Evolutionary conservation across 2,888 invertebrate genomes (phyloP).

Genomic region (Margaritifera margaritifera): DNA sequence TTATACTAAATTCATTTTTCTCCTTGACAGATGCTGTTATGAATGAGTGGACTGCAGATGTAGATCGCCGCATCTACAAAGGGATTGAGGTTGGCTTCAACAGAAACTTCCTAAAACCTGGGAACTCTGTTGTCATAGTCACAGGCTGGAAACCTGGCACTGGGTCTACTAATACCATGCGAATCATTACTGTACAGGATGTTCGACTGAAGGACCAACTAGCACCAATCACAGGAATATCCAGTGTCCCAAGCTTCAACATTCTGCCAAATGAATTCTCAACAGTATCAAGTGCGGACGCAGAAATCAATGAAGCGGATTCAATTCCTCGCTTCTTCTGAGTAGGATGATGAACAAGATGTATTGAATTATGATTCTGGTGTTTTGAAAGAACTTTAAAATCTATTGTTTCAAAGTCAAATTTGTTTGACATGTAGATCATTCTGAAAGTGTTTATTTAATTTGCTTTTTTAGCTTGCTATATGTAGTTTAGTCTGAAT

Average conservation of each 20-base stretch:
- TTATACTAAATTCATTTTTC: slow-evolving; percentile 7
- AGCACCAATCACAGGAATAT: slow-evolving; percentile 57
- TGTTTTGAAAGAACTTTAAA: too few relatives aligned
- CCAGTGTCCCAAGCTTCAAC: slow-evolving; percentile 57
- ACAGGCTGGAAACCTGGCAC: slow-evolving; percentile 98
- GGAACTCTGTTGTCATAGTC: slow-evolving; percentile 91
- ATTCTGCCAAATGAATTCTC: neutral
- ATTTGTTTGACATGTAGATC: too few relatives aligned
- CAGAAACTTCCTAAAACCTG: slow-evolving; percentile 87
- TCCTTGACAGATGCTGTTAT: slow-evolving; percentile 45
- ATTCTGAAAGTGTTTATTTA: too few relatives aligned
- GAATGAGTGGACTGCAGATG: slow-evolving; percentile 72
- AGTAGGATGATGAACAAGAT: too few relatives aligned
- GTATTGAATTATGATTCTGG: too few relatives aligned
- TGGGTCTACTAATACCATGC: slow-evolving; percentile 96
- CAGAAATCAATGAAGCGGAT: too few relatives aligned
- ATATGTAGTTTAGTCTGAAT: too few relatives aligned
- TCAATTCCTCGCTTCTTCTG: too few relatives aligned
- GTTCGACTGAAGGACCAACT: slow-evolving; percentile 43
- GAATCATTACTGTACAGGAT: slow-evolving; percentile 79
- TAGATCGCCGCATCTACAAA: slow-evolving; percentile 69
- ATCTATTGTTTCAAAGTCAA: too few relatives aligned
- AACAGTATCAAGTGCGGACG: too few relatives aligned
- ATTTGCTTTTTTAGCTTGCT: too few relatives aligned
- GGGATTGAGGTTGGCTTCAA: slow-evolving; percentile 82